A percentile compares a stretch with the other conserved stretches of the same genome.
Conservation (phyloP, 1,140 invertebrate species). For the Mylabris phalerata region DNA sequence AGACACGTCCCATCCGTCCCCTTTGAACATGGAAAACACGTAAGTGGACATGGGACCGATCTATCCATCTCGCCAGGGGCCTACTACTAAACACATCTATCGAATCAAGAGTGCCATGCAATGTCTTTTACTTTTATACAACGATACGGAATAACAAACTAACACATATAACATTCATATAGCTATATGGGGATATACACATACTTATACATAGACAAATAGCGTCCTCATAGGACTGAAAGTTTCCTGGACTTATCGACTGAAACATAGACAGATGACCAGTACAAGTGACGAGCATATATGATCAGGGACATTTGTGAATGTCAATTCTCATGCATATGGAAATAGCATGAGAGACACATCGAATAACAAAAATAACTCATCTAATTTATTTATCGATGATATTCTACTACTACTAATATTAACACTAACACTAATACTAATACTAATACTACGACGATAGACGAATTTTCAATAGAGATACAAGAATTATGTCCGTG, state of each 20-base stretch:
- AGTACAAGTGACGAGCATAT: conserved; percentile 34
- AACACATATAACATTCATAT: neutral
- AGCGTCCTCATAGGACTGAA: conserved; percentile 5
- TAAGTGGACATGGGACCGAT: conserved; percentile 37
- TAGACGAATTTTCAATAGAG: no score
- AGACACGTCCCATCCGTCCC: conserved; percentile 23
- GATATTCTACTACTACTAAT: neutral
- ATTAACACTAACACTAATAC: no score
- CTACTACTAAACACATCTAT: conserved; percentile 26
- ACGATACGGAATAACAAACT: neutral
- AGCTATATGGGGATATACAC: neutral
- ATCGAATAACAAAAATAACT: neutral
- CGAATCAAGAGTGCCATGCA: conserved; percentile 28
- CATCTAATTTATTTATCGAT: neutral
- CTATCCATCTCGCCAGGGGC: conserved; percentile 28
- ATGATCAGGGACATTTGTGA: conserved; percentile 34
- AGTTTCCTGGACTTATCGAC: conserved; percentile 20
- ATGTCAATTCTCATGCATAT: conserved; percentile 38
- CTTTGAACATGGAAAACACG: conserved; percentile 31
- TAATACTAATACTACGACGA: no score
- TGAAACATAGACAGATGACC: conserved; percentile 33
- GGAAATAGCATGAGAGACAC: conserved; percentile 29
- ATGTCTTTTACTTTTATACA: conserved; percentile 18
- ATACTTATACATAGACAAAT: neutral
- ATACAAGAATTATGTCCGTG: no score